These are phyloP conservation scores for Phyllostomus hastatus DNA, from an alignment of 2,113 vertebrate genomes.

Conservation along the genomic window DNA sequence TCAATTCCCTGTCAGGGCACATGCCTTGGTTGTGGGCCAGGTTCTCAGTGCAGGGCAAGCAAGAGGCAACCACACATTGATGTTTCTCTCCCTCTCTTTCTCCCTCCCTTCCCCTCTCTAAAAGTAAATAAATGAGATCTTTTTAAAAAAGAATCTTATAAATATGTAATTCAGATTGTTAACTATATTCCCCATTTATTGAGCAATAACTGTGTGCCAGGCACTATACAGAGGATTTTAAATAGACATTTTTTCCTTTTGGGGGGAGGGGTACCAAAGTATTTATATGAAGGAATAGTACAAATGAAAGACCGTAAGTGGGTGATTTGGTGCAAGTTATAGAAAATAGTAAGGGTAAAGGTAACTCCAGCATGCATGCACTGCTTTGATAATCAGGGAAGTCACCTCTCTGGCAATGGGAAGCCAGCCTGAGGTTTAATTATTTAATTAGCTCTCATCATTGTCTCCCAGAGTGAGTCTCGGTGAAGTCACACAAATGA, in stretches of 20 bases:
- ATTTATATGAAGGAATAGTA: neutral
- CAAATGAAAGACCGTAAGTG: neutral
- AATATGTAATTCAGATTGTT: neutral
- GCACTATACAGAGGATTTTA: neutral
- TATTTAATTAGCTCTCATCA: neutral
- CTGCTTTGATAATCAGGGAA: neutral
- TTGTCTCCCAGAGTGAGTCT: conserved; percentile 80
- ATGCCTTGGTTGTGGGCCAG: too few species aligned
- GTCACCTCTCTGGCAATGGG: neutral
- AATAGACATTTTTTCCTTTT: neutral
- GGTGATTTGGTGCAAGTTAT: neutral
- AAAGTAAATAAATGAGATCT: too few species aligned
- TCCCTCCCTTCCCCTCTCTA: too few species aligned
- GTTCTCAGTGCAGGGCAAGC: too few species aligned
- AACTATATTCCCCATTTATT: neutral
- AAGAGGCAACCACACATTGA: too few species aligned
- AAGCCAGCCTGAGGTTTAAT: neutral
- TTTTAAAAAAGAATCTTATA: neutral
- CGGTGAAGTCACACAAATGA: conserved; percentile 95
- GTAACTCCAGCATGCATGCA: neutral
- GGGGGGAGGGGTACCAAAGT: neutral
- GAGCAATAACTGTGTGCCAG: neutral
- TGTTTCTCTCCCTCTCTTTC: too few species aligned
- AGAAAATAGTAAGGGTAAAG: neutral
- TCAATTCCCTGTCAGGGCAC: too few species aligned